These are phyloP conservation scores for Eleutherodactylus coqui DNA, from an alignment of 2,797 vertebrate species.

Conservation along the genomic window DNA sequence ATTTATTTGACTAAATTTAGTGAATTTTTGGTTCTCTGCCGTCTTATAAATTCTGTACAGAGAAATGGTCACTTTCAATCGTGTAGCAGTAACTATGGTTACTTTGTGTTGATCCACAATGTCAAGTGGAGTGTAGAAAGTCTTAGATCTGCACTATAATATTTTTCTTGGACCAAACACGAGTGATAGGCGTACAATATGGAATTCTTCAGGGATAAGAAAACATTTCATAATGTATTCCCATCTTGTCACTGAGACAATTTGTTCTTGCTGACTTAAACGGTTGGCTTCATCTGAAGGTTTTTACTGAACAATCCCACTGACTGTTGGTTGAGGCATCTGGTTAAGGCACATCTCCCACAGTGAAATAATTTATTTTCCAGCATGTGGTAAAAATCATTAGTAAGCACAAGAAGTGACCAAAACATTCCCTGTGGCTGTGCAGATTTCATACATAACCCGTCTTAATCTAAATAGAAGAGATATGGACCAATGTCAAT, in stretches of 20 bases:
- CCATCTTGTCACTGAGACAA: conserved; percentile 41
- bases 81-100: conserved; percentile 13
- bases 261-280: conserved; percentile 55
- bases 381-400: conserved; percentile 59
- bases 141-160: conserved; percentile 29
- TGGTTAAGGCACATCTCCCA: conserved; percentile 57
- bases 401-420: conserved; percentile 58
- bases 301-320: conserved; percentile 44
- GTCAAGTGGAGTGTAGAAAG: conserved; percentile 15
- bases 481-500: conserved; percentile 13
- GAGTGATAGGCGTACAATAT: conserved; percentile 51
- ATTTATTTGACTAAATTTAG: not conserved
- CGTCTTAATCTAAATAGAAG: conserved; percentile 35
- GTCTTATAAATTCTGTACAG: not conserved
- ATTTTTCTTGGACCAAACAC: conserved; percentile 46
- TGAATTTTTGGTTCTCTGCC: too few species aligned
- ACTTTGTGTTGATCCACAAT: conserved; percentile 23
- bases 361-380: conserved; percentile 58
- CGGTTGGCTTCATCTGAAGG: conserved; percentile 44
- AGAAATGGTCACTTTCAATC: not conserved
- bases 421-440: conserved; percentile 61
- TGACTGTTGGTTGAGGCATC: conserved; percentile 52
- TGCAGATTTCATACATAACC: conserved; percentile 42
- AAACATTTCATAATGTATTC: conserved; percentile 51
- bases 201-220: conserved; percentile 39